These are phyloP conservation scores for Galerucella calmariensis DNA, from an alignment of 2,888 invertebrate genomes.

Conservation along the genomic window DNA sequence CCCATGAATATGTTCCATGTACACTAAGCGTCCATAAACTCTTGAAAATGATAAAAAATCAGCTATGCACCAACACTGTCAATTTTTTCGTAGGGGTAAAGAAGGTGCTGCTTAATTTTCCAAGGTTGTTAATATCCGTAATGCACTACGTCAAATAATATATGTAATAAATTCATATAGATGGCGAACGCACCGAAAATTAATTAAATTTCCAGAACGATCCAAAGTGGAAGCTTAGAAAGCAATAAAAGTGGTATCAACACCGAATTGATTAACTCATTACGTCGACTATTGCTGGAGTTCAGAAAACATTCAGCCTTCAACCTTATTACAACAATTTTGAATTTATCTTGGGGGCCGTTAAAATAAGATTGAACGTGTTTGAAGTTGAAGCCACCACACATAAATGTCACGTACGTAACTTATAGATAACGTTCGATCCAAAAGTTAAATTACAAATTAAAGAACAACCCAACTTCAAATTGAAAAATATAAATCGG, in stretches of 20 bases:
- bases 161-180: neutral
- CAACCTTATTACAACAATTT: conserved; percentile 2
- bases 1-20: neutral
- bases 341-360: neutral
- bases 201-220: neutral
- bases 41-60: too few species aligned
- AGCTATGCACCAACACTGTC: too few species aligned
- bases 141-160: neutral
- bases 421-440: neutral
- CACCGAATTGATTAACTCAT: conserved; percentile 25
- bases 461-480: neutral
- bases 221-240: conserved; percentile 17
- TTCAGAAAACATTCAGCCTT: conserved; percentile 18
- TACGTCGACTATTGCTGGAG: conserved; percentile 15
- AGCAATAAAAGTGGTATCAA: conserved; percentile 20
- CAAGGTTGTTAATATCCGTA: too few species aligned
- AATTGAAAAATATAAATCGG: neutral
- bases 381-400: neutral
- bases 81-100: too few species aligned
- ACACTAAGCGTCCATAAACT: neutral
- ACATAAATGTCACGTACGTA: neutral
- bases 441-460: neutral
- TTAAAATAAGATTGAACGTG: neutral
- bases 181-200: conserved; percentile 1
- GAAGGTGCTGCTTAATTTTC: too few species aligned